Base-by-base conservation (phyloP, 2,797 vertebrate species). In the Crenuchus spilurus region DNA sequence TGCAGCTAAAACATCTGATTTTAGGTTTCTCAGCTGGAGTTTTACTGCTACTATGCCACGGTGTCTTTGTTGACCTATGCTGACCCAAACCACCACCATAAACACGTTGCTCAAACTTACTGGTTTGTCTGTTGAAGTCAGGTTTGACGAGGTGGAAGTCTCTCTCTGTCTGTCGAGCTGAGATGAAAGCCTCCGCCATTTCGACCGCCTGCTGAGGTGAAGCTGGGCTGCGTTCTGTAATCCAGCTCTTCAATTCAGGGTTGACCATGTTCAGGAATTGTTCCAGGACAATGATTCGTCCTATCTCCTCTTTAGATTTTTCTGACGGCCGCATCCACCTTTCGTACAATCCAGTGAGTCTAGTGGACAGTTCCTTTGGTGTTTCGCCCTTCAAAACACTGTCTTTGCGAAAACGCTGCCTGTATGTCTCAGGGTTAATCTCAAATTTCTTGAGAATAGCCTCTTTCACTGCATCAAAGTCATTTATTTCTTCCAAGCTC, bases 401-500 rank as follows among this genome's bases (percentile, higher is more conserved):
- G 1, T 20, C 11, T 2, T 35, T 6, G 3, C 35, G 9, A 37
- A 63, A 63, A 8, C 35, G 1, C 6, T 11, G n/a, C 28, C 60
- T 39, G 14, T 41, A 62, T 1, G 37, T 63, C 37, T 63, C 60
- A 13, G 10, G 5, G 4, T 51, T 20, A 6, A 67, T 67, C 24
- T 67, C n/a, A 14, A 33, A 67, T 9, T 67, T 67, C 0, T 10
- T 2, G 0, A 67, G 24, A 30, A 67, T 67, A 13, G 64, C 64
- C 10, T 31, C 24, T 20, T 67, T 67, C 6, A 67, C 64, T 35
- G 51, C 51, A 1, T 31, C 24, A 9, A 51, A 67, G 30, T 67
- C 30, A 35, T 6, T 28, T 26, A 1, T 26, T 24, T 54, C 8
- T 2, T 13, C 14, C 1, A 35, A 42, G 13, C 60, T 51, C 68